Base-by-base conservation (phyloP, 2,113 vertebrate species). In the Castor canadensis region DNA sequence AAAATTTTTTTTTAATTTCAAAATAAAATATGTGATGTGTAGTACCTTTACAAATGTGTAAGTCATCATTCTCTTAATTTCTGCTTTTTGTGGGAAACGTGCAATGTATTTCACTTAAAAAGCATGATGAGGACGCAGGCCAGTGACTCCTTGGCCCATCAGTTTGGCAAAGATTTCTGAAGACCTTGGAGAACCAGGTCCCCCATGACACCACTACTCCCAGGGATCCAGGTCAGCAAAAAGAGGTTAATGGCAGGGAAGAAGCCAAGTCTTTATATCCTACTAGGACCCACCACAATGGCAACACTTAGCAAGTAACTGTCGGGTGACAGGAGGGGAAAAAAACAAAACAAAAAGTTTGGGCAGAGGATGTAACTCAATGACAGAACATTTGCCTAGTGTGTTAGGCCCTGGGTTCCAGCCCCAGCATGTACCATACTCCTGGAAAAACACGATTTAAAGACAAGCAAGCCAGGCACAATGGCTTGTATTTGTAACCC, bases 401-500 rank as follows among this genome's bases (percentile, higher is more conserved):
- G 66, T 26, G 9, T 15, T 20, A 43, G 28, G 80, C 28, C 5
- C 28, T 85, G 13, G 43, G n/a, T 75, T 64, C 32, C 40, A 84
- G 24, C 17, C n/a, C 45, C 38, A 73, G 8, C 0, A 60, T 9
- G 24, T 47, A 32, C 9, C 24, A n/a, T 16, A 5, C 35, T 49
- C 30, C 62, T 35, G 40, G 45, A 82, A 91, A 72, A 16, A 5
- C 49, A n/a, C 62, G 69, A 86, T 95, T 96, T 96, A 91, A 95
- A 90, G 81, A n/a, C 88, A 88, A 66, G 71, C 6, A 91, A 24
- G n/a, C n/a, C n/a, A n/a, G n/a, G n/a, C n/a, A n/a, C n/a, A n/a
- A n/a, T n/a, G n/a, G n/a, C n/a, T n/a, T n/a, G n/a, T n/a, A n/a
- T n/a, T n/a, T n/a, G n/a, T n/a, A n/a, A n/a, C n/a, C n/a, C n/a